Percentiles rank a stretch among this genome's conserved stretches.
These are phyloP conservation scores for Tetragonula clypearis DNA, from an alignment of 1,140 invertebrate species.

Conservation along the genomic window DNA sequence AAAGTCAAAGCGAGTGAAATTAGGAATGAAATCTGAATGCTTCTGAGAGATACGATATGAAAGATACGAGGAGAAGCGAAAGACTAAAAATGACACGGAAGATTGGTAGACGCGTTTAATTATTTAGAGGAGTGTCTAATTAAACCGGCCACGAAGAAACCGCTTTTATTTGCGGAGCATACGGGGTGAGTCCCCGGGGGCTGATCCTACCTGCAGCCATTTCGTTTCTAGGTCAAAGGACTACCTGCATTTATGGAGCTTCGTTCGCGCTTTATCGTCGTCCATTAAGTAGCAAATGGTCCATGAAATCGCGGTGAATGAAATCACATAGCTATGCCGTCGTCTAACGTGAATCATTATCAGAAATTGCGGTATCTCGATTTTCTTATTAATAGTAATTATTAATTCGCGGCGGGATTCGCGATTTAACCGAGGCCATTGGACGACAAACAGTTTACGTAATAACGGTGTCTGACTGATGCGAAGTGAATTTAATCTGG, in stretches of 20 bases:
- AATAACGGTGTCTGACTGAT: not conserved
- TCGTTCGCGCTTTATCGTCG: constrained; percentile 13
- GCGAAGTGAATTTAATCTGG: not conserved
- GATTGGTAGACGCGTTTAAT: not conserved
- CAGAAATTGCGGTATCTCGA: not conserved
- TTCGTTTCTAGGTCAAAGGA: constrained; percentile 26
- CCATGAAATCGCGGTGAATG: constrained; percentile 17
- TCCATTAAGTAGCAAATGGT: constrained; percentile 13
- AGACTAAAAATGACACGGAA: not conserved
- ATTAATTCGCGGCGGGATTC: not conserved
- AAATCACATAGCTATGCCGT: not conserved
- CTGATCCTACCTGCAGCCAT: constrained; percentile 17
- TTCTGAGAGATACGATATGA: not conserved
- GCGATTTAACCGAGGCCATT: not conserved
- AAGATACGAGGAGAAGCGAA: not conserved
- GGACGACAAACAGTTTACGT: not conserved
- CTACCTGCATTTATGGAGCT: constrained; percentile 3
- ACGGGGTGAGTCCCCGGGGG: not conserved
- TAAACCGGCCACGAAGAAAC: not conserved
- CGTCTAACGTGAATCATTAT: not conserved
- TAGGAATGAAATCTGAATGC: not conserved
- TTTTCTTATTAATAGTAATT: not conserved
- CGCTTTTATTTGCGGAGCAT: not conserved
- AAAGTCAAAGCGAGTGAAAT: not conserved
- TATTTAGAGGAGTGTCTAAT: constrained; percentile 13